Percentiles rank a stretch among this genome's conserved stretches.
phyloP scores from a whole-genome alignment of 2,888 invertebrate genomes.

The Drosophila basisetae region DNA sequence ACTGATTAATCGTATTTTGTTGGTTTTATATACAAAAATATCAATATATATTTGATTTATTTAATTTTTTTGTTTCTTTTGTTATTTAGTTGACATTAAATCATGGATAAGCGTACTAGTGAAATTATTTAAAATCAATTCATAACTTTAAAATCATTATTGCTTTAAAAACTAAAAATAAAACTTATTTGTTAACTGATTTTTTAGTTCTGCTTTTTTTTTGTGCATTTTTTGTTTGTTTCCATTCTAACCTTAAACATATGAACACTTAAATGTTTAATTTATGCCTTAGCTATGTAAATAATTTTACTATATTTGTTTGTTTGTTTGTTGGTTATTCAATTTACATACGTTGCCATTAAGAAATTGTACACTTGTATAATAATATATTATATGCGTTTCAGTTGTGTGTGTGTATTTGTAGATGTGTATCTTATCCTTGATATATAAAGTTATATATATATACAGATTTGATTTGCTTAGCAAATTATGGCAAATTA shows the following conservation, averaged over 20 bases:
- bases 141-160: slow-evolving; percentile 62
- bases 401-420: slow-evolving; percentile 32
- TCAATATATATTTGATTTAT: slow-evolving; percentile 56
- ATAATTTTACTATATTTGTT: slow-evolving; percentile 51
- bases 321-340: slow-evolving; percentile 35
- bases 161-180: slow-evolving; percentile 63
- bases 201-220: slow-evolving; percentile 39
- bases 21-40: slow-evolving; percentile 58
- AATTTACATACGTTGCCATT: slow-evolving; percentile 54
- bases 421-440: slow-evolving; percentile 14
- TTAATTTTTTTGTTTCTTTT: slow-evolving; percentile 42
- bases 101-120: slow-evolving; percentile 81
- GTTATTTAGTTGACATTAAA: slow-evolving; percentile 70
- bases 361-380: slow-evolving; percentile 59
- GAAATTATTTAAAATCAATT: slow-evolving; percentile 66
- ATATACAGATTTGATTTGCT: slow-evolving; percentile 69
- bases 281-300: slow-evolving; percentile 28
- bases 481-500: slow-evolving; percentile 81
- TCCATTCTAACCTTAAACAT: slow-evolving; percentile 60
- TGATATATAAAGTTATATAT: slow-evolving; percentile 38
- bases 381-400: slow-evolving; percentile 75
- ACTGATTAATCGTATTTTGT: slow-evolving; percentile 2
- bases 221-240: slow-evolving; percentile 37
- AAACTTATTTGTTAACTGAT: slow-evolving; percentile 42
- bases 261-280: slow-evolving; percentile 69